A percentile compares a stretch with the other conserved stretches of the same genome.
Conservation (phyloP, 2,888 invertebrate genomes). For the Ochlodes sylvanus region DNA sequence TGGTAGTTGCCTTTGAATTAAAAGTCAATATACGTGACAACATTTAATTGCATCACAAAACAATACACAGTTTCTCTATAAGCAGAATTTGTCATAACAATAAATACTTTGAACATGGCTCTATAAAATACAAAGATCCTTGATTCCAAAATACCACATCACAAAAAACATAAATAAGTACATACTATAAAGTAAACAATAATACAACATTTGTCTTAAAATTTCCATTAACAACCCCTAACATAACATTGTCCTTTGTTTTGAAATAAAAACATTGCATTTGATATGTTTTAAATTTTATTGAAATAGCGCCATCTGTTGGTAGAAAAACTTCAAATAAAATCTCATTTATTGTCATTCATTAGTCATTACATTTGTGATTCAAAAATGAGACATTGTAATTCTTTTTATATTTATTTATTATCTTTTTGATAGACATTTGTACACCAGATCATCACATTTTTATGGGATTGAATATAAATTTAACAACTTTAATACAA, state of each 20-base stretch:
- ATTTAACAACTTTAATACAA: not conserved
- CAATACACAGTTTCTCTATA: not conserved
- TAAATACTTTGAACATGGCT: not conserved
- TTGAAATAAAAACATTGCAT: too few relatives aligned
- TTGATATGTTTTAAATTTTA: too few relatives aligned
- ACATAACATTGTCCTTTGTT: not conserved
- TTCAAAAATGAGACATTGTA: too few relatives aligned
- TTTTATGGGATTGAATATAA: too few relatives aligned
- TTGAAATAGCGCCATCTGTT: too few relatives aligned
- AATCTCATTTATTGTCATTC: too few relatives aligned
- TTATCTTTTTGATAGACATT: too few relatives aligned
- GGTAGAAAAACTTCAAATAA: too few relatives aligned
- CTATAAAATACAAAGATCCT: conserved; percentile 7
- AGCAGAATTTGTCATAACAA: not conserved
- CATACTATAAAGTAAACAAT: not conserved
- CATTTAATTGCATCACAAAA: conserved; percentile 11
- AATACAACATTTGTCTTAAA: not conserved
- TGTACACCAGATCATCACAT: too few relatives aligned
- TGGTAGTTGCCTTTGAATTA: not conserved
- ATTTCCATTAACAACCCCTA: not conserved
- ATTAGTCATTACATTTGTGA: too few relatives aligned
- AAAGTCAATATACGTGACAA: not conserved
- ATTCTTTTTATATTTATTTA: too few relatives aligned
- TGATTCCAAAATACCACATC: not conserved
- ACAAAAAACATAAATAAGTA: not conserved